Percentiles rank a stretch among this genome's conserved stretches.
Evolutionary conservation across 2,113 vertebrate species (phyloP).

Genomic region (Prietella phreatophila): DNA sequence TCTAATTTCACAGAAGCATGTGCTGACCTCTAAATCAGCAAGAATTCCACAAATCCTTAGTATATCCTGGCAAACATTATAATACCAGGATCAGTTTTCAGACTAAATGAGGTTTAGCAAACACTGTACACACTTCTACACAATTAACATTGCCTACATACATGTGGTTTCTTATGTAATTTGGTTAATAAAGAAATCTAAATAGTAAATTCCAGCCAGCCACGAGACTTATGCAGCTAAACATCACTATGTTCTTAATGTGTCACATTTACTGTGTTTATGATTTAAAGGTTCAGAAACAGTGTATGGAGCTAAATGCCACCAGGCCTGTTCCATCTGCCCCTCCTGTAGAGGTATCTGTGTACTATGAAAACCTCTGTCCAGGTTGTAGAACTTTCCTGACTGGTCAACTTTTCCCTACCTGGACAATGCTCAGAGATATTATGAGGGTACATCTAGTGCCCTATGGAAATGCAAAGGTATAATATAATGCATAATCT

Average conservation of each 20-base stretch:
- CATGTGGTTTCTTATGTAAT: no score
- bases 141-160: neutral
- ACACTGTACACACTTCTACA: neutral
- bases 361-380: conserved; percentile 88
- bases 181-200: neutral
- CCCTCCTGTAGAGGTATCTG: conserved; percentile 67
- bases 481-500: conserved; percentile 45
- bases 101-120: neutral
- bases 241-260: neutral
- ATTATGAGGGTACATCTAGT: conserved; percentile 81
- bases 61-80: neutral
- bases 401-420: conserved; percentile 76
- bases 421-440: conserved; percentile 79
- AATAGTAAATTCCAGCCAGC: no score
- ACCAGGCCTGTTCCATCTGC: conserved; percentile 19
- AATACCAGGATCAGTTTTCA: neutral
- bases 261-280: neutral
- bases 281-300: conserved; percentile 66
- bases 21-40: conserved; percentile 45
- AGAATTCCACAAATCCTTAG: neutral
- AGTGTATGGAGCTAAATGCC: conserved; percentile 67
- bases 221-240: neutral
- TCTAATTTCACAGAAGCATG: conserved; percentile 55
- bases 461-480: conserved; percentile 86
- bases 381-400: conserved; percentile 75